These are phyloP conservation scores for Protodeltote pygarga DNA, from an alignment of 2,888 invertebrate genomes.

Conservation along the genomic window DNA sequence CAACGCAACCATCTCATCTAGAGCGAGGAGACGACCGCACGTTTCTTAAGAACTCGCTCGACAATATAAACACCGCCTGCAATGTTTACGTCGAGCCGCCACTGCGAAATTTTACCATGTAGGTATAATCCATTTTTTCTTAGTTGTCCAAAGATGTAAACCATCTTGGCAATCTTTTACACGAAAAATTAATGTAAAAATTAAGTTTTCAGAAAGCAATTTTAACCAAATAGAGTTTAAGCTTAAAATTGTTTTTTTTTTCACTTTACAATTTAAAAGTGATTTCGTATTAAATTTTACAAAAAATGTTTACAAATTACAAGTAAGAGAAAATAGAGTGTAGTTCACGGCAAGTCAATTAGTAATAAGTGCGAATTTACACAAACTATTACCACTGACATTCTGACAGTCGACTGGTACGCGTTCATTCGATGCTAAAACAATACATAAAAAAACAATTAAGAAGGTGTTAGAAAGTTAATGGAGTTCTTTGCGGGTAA, in stretches of 20 bases:
- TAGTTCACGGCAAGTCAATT: too few relatives aligned
- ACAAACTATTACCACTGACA: conserved; percentile 1
- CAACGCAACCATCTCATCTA: conserved; percentile 80
- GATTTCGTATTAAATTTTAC: too few relatives aligned
- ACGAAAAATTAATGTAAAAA: too few relatives aligned
- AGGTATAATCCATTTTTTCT: conserved; percentile 1
- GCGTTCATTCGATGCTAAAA: conserved; percentile 33
- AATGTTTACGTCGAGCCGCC: conserved; percentile 68
- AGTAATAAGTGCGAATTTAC: too few relatives aligned
- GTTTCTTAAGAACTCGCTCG: conserved; percentile 75
- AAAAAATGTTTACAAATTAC: too few relatives aligned
- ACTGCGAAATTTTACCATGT: conserved; percentile 61
- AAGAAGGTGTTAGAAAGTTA: conserved; percentile 28
- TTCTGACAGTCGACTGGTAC: conserved; percentile 6
- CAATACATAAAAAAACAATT: conserved; percentile 30
- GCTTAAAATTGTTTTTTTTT: too few relatives aligned
- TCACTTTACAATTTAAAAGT: too few relatives aligned
- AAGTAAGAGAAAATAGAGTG: too few relatives aligned
- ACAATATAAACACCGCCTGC: conserved; percentile 73
- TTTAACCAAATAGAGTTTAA: too few relatives aligned
- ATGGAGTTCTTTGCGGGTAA: conserved; percentile 37
- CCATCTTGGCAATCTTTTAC: too few relatives aligned
- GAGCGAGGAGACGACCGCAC: conserved; percentile 67
- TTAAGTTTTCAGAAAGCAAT: too few relatives aligned
- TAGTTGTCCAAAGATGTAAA: too few relatives aligned